phyloP scores from a whole-genome alignment of 1,140 invertebrate species.

The Drosophila tropicalis region DNA sequence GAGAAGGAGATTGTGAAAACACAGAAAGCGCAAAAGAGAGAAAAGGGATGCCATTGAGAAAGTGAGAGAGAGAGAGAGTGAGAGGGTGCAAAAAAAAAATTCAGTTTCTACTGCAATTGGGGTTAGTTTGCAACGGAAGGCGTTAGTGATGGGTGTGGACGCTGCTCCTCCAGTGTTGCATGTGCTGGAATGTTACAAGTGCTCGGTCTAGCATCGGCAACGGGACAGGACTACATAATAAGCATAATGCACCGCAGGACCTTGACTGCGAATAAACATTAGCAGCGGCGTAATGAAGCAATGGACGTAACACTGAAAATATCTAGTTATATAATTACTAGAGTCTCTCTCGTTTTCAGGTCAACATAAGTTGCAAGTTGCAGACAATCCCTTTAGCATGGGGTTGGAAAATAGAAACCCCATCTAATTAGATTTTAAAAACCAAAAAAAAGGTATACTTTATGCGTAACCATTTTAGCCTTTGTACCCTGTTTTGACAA shows the following conservation, averaged over 20 bases:
- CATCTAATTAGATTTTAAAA: not conserved
- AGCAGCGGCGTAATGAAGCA: constrained; percentile 6
- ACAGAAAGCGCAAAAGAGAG: not conserved
- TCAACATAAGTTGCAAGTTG: not conserved
- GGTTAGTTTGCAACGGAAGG: constrained; percentile 26
- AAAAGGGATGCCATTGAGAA: not conserved
- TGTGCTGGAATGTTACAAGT: constrained; percentile 7
- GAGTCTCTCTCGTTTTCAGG: constrained; percentile 10
- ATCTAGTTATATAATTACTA: constrained; percentile 10
- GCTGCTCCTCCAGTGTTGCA: constrained; percentile 1
- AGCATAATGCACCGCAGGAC: constrained; percentile 19
- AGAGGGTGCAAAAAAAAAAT: constrained; percentile 21
- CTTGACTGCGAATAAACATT: constrained; percentile 13
- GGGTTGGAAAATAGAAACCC: not conserved
- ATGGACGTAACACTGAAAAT: constrained; percentile 8
- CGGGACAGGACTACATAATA: constrained; percentile 13
- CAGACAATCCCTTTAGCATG: not conserved
- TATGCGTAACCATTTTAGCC: no score
- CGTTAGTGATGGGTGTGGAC: not conserved
- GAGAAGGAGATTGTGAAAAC: constrained; percentile 6
- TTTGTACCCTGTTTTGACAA: no score
- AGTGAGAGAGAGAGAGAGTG: not conserved
- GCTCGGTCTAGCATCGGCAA: not conserved
- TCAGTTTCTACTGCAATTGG: constrained; percentile 3
- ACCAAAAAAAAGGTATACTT: no score